Conservation (phyloP, 2,113 vertebrate genomes). For the Pituophis catenifer region DNA sequence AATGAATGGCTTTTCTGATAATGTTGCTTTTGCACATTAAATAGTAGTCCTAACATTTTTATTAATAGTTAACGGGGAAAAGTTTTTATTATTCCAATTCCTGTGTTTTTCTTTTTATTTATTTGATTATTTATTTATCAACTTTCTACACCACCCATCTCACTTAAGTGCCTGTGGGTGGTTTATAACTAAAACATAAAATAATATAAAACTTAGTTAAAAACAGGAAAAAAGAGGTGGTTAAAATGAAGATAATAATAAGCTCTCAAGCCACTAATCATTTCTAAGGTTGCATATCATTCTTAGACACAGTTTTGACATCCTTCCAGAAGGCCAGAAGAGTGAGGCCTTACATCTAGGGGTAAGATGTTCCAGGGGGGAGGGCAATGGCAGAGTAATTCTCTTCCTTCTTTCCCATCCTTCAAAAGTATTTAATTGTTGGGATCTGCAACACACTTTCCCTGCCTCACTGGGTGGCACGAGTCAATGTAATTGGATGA, state of each 20-base stretch:
- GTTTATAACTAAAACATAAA: neutral
- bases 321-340: neutral
- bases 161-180: neutral
- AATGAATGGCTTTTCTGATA: slow-evolving; percentile 56
- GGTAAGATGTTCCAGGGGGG: neutral
- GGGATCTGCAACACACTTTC: neutral
- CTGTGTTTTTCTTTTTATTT: slow-evolving; percentile 9
- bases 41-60: slow-evolving; percentile 46
- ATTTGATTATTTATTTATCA: neutral
- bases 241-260: neutral
- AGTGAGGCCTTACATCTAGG: neutral
- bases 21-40: slow-evolving; percentile 57
- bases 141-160: neutral
- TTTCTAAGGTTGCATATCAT: neutral
- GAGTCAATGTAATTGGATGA: neutral
- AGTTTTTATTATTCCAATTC: slow-evolving; percentile 55
- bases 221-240: neutral
- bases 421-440: neutral
- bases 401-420: neutral
- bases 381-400: neutral
- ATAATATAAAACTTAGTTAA: neutral
- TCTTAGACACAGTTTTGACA: neutral
- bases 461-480: neutral
- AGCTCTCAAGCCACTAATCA: neutral
- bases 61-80: slow-evolving; percentile 66